phyloP scores from a whole-genome alignment of 2,888 invertebrate species.

The Colletes collaris region DNA sequence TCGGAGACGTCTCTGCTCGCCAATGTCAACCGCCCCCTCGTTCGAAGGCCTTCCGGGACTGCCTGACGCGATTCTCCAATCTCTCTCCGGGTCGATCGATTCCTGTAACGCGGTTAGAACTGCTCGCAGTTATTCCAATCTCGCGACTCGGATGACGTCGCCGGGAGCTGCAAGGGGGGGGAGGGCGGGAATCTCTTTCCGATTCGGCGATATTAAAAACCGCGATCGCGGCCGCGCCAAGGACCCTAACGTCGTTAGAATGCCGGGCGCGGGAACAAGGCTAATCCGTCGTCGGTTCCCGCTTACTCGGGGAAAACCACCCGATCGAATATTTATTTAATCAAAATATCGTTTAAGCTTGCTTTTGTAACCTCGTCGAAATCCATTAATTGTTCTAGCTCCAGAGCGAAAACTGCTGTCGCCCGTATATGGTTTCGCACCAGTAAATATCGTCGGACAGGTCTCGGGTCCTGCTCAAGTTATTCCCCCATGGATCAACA shows the following conservation, averaged over 20 bases:
- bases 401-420: no score
- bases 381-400: no score
- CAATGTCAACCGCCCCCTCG: slow-evolving; percentile 9
- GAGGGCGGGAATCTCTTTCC: neutral
- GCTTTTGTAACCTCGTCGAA: no score
- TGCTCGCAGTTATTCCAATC: slow-evolving; percentile 29
- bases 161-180: neutral
- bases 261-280: slow-evolving; percentile 4
- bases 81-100: slow-evolving; percentile 19
- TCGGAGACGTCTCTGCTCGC: slow-evolving; percentile 1
- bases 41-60: slow-evolving; percentile 2
- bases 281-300: neutral
- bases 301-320: no score
- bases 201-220: neutral
- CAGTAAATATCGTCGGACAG: no score
- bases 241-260: slow-evolving; percentile 6
- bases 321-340: no score
- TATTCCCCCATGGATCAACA: no score
- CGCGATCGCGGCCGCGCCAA: neutral
- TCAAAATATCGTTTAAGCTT: no score
- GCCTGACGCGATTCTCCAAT: slow-evolving; percentile 1
- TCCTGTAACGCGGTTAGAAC: slow-evolving; percentile 10
- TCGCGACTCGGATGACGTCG: neutral
- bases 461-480: no score
- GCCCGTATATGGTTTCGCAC: no score